phyloP scores from a whole-genome alignment of 53 echinoderm and acorn worm genomes.

The Echinarachnius parma region DNA sequence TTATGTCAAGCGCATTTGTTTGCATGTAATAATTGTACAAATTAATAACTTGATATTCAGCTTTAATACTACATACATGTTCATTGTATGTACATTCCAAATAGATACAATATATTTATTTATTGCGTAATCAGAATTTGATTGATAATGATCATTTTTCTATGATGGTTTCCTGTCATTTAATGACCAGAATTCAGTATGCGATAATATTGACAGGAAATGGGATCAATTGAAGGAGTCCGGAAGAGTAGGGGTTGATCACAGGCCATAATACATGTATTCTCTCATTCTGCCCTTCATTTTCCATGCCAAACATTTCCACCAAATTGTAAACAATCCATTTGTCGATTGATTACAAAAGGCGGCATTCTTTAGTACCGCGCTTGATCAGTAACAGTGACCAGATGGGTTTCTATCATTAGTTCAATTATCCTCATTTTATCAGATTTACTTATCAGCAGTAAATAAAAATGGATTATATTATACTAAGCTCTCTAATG shows the following conservation, averaged over 20 bases:
- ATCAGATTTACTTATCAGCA: slow-evolving; percentile 25
- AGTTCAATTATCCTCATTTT: background rate
- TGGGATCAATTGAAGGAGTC: slow-evolving; percentile 39
- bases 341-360: slow-evolving; percentile 36
- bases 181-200: slow-evolving; percentile 29
- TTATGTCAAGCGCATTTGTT: no score
- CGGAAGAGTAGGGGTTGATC: slow-evolving; percentile 35
- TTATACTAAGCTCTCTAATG: no score
- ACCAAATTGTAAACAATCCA: slow-evolving; percentile 37
- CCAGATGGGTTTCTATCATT: slow-evolving; percentile 14
- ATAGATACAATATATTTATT: background rate
- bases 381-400: no score
- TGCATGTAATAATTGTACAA: no score
- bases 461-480: slow-evolving; percentile 32
- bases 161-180: slow-evolving; percentile 33
- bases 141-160: slow-evolving; percentile 42
- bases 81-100: no score
- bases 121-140: slow-evolving; percentile 3
- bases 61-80: no score
- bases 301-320: slow-evolving; percentile 12
- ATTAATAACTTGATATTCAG: no score
- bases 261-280: background rate
- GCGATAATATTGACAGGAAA: slow-evolving; percentile 38
- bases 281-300: background rate
- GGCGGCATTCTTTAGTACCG: slow-evolving; percentile 23